A percentile compares a stretch with the other conserved stretches of the same genome.
Conservation (phyloP, 2,797 vertebrate genomes). For the Eutrigla gurnardus region DNA sequence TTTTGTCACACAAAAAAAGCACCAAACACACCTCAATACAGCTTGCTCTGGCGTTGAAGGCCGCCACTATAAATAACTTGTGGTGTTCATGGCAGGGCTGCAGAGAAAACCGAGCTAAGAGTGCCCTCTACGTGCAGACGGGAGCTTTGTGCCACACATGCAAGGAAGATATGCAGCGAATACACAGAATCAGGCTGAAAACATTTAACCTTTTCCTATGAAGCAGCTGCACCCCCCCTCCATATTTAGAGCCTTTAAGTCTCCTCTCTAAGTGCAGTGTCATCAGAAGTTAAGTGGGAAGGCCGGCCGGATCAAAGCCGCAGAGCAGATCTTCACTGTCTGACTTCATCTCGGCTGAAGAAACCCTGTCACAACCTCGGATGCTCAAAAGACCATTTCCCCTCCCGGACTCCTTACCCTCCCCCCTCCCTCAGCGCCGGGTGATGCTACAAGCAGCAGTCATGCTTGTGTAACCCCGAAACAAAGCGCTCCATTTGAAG, state of each 20-base stretch:
- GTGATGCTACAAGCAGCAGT: conserved; percentile 50
- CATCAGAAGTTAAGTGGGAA: conserved; percentile 67
- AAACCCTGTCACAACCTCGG: conserved; percentile 61
- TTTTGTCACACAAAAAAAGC: conserved; percentile 57
- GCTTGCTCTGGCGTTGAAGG: conserved; percentile 65
- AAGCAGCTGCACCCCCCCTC: conserved; percentile 21
- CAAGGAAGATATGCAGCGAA: neutral
- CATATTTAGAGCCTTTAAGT: conserved; percentile 32
- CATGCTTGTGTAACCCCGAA: conserved; percentile 57
- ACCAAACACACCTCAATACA: conserved; percentile 60
- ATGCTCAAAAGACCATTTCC: conserved; percentile 60
- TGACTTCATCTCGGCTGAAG: conserved; percentile 65
- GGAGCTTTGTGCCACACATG: conserved; percentile 24
- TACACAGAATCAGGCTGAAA: conserved; percentile 14
- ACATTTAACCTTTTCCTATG: conserved; percentile 24
- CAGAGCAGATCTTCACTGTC: conserved; percentile 75
- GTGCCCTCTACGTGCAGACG: conserved; percentile 76
- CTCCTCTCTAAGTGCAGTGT: conserved; percentile 61
- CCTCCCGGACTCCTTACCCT: conserved; percentile 63
- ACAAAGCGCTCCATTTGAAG: conserved; percentile 65
- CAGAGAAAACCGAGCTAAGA: conserved; percentile 69
- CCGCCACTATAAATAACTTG: conserved; percentile 71
- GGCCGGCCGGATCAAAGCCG: conserved; percentile 68
- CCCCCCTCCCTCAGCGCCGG: conserved; percentile 38
- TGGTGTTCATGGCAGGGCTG: conserved; percentile 46